Evolutionary conservation across 2,888 invertebrate genomes (phyloP), one percentile per base, ranked within the genome.

Genomic region (Drosophila ezoana): DNA sequence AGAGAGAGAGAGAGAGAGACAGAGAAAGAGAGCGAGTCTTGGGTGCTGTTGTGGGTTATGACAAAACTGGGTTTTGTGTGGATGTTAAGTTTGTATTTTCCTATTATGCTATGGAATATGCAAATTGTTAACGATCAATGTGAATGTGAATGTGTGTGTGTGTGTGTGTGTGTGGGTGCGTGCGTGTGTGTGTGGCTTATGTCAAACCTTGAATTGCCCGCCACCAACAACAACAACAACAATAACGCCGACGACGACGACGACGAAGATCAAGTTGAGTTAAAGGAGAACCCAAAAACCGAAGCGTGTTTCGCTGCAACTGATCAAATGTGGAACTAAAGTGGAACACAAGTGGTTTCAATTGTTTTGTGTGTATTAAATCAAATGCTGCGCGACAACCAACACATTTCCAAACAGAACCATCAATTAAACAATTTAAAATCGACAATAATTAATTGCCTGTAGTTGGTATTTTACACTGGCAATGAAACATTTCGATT

Each of bases 161-260:
- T 9, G 20, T 40, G 63, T 14, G 20, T 47, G 35, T 33, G 23
- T 54, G 40, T 32, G 8, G 9, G n/a, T 33, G 32, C 6, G 51
- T 23, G n/a, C 1, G 20, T 28, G 41, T 18, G 35, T 45, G 38
- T 80, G 59, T 64, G 81, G 81, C 67, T 81, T 67, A 63, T 78
- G 66, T 72, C 73, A 87, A 83, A 87, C 87, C 86, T 87, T 85
- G 62, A 87, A 83, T 83, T 83, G 87, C 83, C 82, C 87, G 82
- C 87, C 83, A 87, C 85, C 87, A 76, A 63, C 37, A 51, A 65
- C 58, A 65, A 23, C 28, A 56, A 23, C 40, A 53, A 69, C 38
- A 57, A 65, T 28, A 20, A 1, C 18, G 18, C 2, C 16, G 52
- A 47, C 35, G 61, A 49, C 16, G 18, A 48, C 49, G 33, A 45